Evolutionary conservation across 2,888 invertebrate genomes (phyloP).

Genomic region (Diarsia dahlii): DNA sequence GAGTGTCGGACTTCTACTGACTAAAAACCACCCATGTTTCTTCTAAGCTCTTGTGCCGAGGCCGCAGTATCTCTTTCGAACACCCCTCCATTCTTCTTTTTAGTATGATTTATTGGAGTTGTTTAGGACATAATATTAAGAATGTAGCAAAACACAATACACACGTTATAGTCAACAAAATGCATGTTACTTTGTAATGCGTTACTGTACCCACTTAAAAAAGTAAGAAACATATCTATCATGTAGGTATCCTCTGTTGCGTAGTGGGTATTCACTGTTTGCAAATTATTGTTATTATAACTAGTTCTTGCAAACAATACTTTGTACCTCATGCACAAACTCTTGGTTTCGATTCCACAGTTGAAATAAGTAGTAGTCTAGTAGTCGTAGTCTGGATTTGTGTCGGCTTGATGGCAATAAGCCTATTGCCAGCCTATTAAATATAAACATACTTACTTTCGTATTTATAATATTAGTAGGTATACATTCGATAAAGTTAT

Average conservation of each 20-base stretch:
- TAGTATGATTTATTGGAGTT: too few relatives aligned
- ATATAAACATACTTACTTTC: too few relatives aligned
- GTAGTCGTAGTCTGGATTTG: background rate
- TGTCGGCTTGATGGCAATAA: background rate
- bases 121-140: background rate
- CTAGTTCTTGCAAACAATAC: background rate
- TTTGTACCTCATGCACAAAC: background rate
- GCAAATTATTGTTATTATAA: background rate
- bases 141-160: conserved; percentile 55
- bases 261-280: conserved; percentile 35
- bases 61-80: too few relatives aligned
- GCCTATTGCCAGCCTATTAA: background rate
- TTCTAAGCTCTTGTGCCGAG: too few relatives aligned
- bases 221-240: conserved; percentile 54
- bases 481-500: too few relatives aligned
- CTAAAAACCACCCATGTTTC: too few relatives aligned
- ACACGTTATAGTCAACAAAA: conserved; percentile 51
- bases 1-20: too few relatives aligned
- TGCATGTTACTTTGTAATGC: conserved; percentile 71
- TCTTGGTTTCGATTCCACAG: background rate
- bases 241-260: conserved; percentile 55
- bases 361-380: too few relatives aligned
- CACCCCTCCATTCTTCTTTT: too few relatives aligned
- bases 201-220: conserved; percentile 73
- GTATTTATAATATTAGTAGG: too few relatives aligned